A percentile compares a stretch with the other conserved stretches of the same genome.
Conservation (phyloP, 92 coral and sea anemone genomes). For the Diadumene lineata region DNA sequence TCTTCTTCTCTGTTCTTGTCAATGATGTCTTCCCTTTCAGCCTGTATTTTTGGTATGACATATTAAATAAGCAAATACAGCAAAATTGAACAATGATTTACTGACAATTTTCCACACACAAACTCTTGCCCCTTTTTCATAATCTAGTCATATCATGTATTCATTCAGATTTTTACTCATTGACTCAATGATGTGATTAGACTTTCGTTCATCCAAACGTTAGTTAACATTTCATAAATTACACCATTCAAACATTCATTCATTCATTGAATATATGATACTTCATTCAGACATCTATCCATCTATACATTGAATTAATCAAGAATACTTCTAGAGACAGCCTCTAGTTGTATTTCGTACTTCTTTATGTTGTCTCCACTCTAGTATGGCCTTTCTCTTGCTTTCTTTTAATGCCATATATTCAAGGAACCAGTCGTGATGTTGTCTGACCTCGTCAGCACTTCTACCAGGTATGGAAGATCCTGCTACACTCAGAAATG, state of each 20-base stretch:
- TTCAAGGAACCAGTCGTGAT: conserved; percentile 94
- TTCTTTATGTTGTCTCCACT: conserved; percentile 66
- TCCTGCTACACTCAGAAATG: conserved; percentile 72
- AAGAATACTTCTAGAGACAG: not conserved
- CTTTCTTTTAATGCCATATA: conserved; percentile 78
- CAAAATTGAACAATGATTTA: too few relatives aligned
- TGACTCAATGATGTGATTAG: too few relatives aligned
- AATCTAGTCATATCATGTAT: too few relatives aligned
- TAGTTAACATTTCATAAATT: too few relatives aligned
- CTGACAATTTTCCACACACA: too few relatives aligned
- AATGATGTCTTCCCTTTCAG: conserved; percentile 61
- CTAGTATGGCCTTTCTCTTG: conserved; percentile 81
- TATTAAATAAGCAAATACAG: too few relatives aligned
- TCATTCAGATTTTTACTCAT: too few relatives aligned
- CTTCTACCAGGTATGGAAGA: conserved; percentile 80
- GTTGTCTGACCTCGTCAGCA: conserved; percentile 85
- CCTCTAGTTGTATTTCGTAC: not conserved
- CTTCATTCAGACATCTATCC: not conserved
- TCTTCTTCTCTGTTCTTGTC: conserved; percentile 62
- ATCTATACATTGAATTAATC: not conserved
- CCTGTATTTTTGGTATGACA: conserved; percentile 38
- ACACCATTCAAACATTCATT: not conserved
- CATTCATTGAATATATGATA: not conserved
- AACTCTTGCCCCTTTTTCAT: too few relatives aligned
- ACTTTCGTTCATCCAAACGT: too few relatives aligned